A percentile compares a stretch with the other conserved stretches of the same genome.
Conservation (phyloP, 2,113 vertebrate species). For the Trochalopteron elliotii region DNA sequence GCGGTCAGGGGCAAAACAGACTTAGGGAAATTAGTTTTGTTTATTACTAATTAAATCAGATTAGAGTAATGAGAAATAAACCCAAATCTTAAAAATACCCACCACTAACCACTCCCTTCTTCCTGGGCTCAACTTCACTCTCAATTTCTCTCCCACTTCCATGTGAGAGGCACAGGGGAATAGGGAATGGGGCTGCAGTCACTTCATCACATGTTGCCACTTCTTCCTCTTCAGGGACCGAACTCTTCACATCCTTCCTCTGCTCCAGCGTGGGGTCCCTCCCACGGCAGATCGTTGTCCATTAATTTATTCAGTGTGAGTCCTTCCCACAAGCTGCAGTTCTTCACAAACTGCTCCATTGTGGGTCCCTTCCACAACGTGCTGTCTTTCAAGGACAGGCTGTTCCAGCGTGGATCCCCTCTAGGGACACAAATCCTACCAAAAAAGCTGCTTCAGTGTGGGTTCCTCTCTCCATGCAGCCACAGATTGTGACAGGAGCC, state of each 20-base stretch:
- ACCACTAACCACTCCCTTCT: not conserved
- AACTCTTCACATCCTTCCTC: not conserved
- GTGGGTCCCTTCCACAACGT: not conserved
- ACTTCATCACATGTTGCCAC: not conserved
- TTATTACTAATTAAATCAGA: not conserved
- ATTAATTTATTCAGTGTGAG: not conserved
- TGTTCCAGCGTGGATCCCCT: fast-evolving
- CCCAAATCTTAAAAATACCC: not conserved
- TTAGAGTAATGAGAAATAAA: not conserved
- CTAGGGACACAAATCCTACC: not conserved
- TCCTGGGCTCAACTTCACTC: not conserved
- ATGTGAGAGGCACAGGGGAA: not conserved
- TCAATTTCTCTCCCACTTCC: not conserved
- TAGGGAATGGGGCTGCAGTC: not conserved
- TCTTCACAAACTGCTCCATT: not conserved
- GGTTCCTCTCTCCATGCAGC: not conserved
- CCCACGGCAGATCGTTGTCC: fast-evolving
- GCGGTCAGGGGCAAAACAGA: not conserved
- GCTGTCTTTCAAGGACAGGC: not conserved
- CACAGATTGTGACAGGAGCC: not conserved
- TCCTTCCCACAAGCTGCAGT: not conserved
- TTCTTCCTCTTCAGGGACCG: not conserved
- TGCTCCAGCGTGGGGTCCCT: fast-evolving
- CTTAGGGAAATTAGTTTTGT: not conserved
- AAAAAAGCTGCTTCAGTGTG: not conserved